Conservation (phyloP, 1,140 invertebrate genomes). For the Danaus plexippus region DNA sequence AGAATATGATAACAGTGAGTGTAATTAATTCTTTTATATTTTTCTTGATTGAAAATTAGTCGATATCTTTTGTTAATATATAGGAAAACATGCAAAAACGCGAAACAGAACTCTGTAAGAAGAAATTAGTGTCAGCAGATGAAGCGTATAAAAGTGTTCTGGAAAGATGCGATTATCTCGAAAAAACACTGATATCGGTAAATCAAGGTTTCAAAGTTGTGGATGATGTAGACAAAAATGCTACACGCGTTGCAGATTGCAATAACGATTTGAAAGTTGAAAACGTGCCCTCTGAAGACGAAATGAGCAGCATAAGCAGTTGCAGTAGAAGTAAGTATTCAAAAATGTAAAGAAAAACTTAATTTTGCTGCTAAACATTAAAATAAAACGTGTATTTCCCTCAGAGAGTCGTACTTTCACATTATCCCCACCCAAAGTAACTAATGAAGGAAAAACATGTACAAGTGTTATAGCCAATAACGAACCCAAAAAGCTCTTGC, state of each 20-base stretch:
- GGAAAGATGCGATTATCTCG: conserved; percentile 45
- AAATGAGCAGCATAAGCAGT: conserved; percentile 19
- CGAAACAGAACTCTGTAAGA: conserved; percentile 45
- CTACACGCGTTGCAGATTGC: not conserved
- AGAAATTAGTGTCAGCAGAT: conserved; percentile 43
- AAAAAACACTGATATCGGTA: conserved; percentile 42
- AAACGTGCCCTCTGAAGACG: conserved; percentile 43
- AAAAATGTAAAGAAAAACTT: not conserved
- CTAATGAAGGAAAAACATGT: conserved; percentile 17
- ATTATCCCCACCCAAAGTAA: conserved; percentile 33
- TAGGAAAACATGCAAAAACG: conserved; percentile 41
- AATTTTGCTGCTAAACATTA: no score
- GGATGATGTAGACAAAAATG: conserved; percentile 3
- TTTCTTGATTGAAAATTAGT: conserved; percentile 6
- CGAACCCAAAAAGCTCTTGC: conserved; percentile 15
- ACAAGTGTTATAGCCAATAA: conserved; percentile 5
- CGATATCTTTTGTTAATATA: conserved; percentile 16
- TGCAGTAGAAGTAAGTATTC: conserved; percentile 27
- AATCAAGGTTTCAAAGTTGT: conserved; percentile 45
- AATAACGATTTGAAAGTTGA: conserved; percentile 22
- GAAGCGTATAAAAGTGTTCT: conserved; percentile 33
- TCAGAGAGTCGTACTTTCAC: conserved; percentile 47
- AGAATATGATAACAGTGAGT: conserved; percentile 48
- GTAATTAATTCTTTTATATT: conserved; percentile 8
- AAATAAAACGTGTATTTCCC: conserved; percentile 13